Base-by-base conservation (phyloP, 2,888 invertebrate species). In the Xestia ashworthii region DNA sequence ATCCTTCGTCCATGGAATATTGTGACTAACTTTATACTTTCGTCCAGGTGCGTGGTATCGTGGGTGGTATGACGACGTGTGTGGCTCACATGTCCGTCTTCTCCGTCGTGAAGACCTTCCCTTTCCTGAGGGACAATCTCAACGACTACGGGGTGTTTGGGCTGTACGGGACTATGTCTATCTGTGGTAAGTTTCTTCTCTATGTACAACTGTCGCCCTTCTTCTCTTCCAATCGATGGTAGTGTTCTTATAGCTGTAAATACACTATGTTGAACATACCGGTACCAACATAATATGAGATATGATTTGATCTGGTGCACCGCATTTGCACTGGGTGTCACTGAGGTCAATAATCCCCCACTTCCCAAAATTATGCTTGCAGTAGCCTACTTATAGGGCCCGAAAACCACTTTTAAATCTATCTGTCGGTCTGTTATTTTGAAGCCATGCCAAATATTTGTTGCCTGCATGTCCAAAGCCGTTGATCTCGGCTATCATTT, bases 31-130 rank as follows among this genome's bases (percentile, higher is more conserved):
- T 44, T 48, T 46, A 11, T 76, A 44, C 0, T 0, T 68, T 5
- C 4, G 3, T 80, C 0, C 93, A 97, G 96, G 97, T 98, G 2
- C 97, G 98, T 5, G 98, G 98, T 1, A 94, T 98, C 12, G 95
- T 98, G 6, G 98, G 98, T 0, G 98, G 98, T 0, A 89, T 98
- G 90, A 98, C 98, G 0, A 98, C 98, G 0, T 98, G 97, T 90
- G 96, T 96, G 0, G 98, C 98, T 0, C 98, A 98, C 84, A 90
- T 96, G 60, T 98, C 97, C 1, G 97, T 98, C 55, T 98, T 98
- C 91, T 96, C 97, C 5, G 98, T 98, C 1, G 98, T 98, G 48
- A 98, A 98, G 92, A 98, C 98, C 0, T 98, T 97, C 93, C 97
- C 97, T 0, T 93, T 97, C 68, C 91, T 98, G 22, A 95, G 96